Base-by-base conservation (phyloP, 2,888 invertebrate genomes). In the Caenorhabditis parvicauda region DNA sequence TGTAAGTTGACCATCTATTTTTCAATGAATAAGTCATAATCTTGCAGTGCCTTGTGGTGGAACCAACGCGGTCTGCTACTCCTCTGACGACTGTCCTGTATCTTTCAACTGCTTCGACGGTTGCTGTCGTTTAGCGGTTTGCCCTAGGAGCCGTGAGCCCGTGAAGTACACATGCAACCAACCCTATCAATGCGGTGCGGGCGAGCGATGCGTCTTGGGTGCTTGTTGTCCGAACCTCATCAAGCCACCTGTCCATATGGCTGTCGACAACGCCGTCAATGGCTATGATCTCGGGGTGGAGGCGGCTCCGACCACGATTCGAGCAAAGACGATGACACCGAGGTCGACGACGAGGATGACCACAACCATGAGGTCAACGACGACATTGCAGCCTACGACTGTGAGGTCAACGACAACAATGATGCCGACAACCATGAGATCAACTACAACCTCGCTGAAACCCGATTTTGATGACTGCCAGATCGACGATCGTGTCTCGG, bases 91-190 rank as follows among this genome's bases (percentile, higher is more conserved):
- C 24, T 76, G 76, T 58, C 76, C 76, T 3, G 38, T 59, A 3
- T 56, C 67, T 7, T 73, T 68, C 60, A 47, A 49, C 4, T 76
- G 76, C 47, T 52, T 62, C 5, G 42, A 46, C 6, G 53, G 54
- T 2, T 74, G 74, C 53, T 76, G 76, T 47, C 54, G 60, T 17
- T 51, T 72, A 4, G 41, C 57, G 3, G 37, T 52, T 3, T 76
- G 76, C 49, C 74, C 76, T 12, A 50, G 51, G 35, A 59, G 54
- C 22, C 22, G 38, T 7, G 42, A 44, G 22, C 22, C 44, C 39
- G 68, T 61, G 3, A 45, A 54, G 24, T 65, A 69, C 49, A 55
- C 66, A 21, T 75, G 74, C 45, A 52, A 59, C 4, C 43, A 49
- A 22, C 55, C 64, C 32, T 63, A 66, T 39, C 59, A 74, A 32